A percentile compares a stretch with the other conserved stretches of the same genome.
Conservation (phyloP, 2,113 vertebrate species). For the Protomyctophum bolini region DNA sequence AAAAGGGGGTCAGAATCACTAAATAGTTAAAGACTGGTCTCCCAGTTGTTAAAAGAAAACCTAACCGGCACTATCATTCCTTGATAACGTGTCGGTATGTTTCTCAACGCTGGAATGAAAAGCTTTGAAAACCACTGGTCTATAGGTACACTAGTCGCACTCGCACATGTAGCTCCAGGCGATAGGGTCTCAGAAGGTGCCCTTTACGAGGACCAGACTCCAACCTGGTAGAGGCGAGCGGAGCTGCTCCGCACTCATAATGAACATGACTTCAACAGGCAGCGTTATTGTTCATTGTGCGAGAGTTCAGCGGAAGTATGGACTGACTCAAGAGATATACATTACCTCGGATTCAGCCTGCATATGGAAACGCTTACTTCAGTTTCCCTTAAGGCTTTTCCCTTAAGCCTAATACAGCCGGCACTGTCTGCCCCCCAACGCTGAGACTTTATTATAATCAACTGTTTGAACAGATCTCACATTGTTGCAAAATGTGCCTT, state of each 20-base stretch:
- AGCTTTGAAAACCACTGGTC: too few relatives aligned
- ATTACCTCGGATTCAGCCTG: slow-evolving; percentile 70
- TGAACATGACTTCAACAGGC: slow-evolving; percentile 76
- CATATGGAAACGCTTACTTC: slow-evolving; percentile 80
- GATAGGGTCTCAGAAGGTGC: slow-evolving; percentile 50
- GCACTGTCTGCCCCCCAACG: slow-evolving; percentile 70
- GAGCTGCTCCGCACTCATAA: slow-evolving; percentile 72
- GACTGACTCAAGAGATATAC: slow-evolving; percentile 70
- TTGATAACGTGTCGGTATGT: too few relatives aligned
- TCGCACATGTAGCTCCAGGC: background rate
- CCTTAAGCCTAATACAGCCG: slow-evolving; percentile 67
- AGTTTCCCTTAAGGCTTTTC: slow-evolving; percentile 64
- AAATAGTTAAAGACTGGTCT: too few relatives aligned
- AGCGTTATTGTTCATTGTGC: slow-evolving; percentile 79
- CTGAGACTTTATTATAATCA: slow-evolving; percentile 65
- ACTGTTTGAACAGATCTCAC: slow-evolving; percentile 72
- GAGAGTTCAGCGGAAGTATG: slow-evolving; percentile 70
- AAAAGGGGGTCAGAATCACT: too few relatives aligned
- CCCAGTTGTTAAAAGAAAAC: too few relatives aligned
- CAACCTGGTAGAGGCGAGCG: slow-evolving; percentile 35
- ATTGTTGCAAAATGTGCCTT: slow-evolving; percentile 67
- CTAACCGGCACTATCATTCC: too few relatives aligned
- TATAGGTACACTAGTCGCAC: too few relatives aligned
- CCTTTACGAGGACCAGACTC: slow-evolving; percentile 62
- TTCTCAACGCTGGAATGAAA: too few relatives aligned